Base-by-base conservation (phyloP, 2,888 invertebrate genomes). In the Cerastis leucographa region DNA sequence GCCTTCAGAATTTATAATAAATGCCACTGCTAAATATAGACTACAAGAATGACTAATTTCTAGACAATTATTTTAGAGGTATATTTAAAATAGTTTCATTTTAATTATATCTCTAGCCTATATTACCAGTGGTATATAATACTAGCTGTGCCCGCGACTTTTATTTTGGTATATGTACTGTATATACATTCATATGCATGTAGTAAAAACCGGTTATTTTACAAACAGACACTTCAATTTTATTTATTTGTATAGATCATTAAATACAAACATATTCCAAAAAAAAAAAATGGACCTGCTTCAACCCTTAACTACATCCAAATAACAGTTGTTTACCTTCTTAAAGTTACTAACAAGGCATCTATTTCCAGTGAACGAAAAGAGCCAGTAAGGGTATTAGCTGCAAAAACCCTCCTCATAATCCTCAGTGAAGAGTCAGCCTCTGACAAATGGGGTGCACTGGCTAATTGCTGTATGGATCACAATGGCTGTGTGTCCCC, bases 401-500 rank as follows among this genome's bases (percentile, higher is more conserved):
- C 98, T 76, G 97, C 97, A 0, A 98, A 98, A 94, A 96, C 98
- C 0, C 95, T 97, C 0, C 94, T 98, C 70, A 97, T 97, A 67
- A 92, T 98, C 12, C 94, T 98, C 75, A 97, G 98, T 87, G 97
- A 97, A 85, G 97, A 97, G 64, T 96, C 97, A 35, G 95, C 98
- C 19, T 93, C 97, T 68, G 98, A 98, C 80, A 96, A 97, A 85
- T 97, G 97, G 95, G 96, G 97, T 79, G 98, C 97, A 70, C 94
- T 98, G 68, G 98, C 98, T 90, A 97, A 97, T 87, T 97, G 98
- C 87, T 97, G 98, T 88, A 97, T 98, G 2, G 98, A 98, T 92
- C 98, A 98, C 89, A 98, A 98, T 90, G 97, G 98, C 56, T 98
- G 98, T 85, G 97, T 98, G 66, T 97, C 98, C 0, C 97, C 97